phyloP scores from a whole-genome alignment of 2,113 vertebrate genomes.

The Nesogale talazaci region DNA sequence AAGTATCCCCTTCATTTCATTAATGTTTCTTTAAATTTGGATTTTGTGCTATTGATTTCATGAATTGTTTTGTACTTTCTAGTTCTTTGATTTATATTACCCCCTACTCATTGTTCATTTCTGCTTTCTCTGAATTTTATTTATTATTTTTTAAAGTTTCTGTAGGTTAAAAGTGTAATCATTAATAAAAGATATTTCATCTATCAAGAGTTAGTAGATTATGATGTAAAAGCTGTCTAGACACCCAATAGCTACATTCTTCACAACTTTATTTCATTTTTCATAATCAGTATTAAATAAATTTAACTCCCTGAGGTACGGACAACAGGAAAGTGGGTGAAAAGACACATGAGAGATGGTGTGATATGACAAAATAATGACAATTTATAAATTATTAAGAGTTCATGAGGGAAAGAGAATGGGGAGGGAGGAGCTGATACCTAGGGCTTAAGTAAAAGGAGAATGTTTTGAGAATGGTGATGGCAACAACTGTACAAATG shows the following conservation, averaged over 20 bases:
- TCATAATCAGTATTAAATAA: constrained; percentile 16
- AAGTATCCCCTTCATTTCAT: not conserved
- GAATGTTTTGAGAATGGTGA: too few relatives aligned
- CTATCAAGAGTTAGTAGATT: not conserved
- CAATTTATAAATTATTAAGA: too few relatives aligned
- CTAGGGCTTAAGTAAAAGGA: too few relatives aligned
- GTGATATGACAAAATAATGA: too few relatives aligned
- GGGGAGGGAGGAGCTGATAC: too few relatives aligned
- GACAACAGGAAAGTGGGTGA: too few relatives aligned
- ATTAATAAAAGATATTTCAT: not conserved
- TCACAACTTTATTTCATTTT: not conserved
- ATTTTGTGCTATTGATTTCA: not conserved
- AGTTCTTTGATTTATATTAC: not conserved
- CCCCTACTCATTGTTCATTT: not conserved
- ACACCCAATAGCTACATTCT: not conserved
- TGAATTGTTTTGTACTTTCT: not conserved
- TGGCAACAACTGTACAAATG: too few relatives aligned
- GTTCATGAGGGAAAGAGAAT: too few relatives aligned
- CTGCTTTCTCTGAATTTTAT: not conserved
- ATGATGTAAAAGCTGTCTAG: not conserved
- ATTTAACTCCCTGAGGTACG: too few relatives aligned
- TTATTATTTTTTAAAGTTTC: not conserved
- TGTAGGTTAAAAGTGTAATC: not conserved
- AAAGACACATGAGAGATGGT: too few relatives aligned
- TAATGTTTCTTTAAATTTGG: not conserved